phyloP scores from a whole-genome alignment of 2,888 invertebrate species.

The Thumatha senex region DNA sequence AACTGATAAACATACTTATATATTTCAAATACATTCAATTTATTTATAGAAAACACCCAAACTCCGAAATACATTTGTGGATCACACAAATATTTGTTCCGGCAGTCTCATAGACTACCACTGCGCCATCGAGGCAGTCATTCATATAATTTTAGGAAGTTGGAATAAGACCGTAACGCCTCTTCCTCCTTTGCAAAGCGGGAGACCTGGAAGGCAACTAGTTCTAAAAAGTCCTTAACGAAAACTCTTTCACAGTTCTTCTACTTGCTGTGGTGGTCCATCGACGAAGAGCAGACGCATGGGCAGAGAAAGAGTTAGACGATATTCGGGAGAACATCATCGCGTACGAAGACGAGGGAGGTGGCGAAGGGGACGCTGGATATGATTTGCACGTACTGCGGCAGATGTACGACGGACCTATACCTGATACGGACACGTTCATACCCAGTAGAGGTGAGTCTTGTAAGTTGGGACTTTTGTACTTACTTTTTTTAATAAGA shows the following conservation, averaged over 20 bases:
- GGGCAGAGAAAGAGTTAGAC: constrained; percentile 95
- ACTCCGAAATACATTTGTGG: no score
- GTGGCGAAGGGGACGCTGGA: constrained; percentile 98
- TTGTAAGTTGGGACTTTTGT: constrained; percentile 8
- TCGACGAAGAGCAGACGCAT: constrained; percentile 92
- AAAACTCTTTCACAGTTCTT: constrained; percentile 81
- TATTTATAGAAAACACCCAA: no score
- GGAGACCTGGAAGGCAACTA: no score
- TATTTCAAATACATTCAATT: no score
- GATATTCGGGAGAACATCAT: constrained; percentile 99
- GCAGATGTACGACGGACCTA: constrained; percentile 85
- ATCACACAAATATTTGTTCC: no score
- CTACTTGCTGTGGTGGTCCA: constrained; percentile 96
- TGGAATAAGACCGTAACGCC: no score
- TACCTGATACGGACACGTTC: constrained; percentile 79
- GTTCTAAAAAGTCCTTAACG: not conserved
- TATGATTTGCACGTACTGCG: constrained; percentile 93
- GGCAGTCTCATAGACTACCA: no score
- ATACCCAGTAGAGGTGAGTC: constrained; percentile 77
- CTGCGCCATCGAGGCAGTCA: no score
- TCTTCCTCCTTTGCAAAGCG: no score
- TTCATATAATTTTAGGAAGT: no score
- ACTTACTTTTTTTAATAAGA: not conserved
- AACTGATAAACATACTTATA: no score
- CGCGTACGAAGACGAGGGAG: constrained; percentile 98